Evolutionary conservation across 2,888 invertebrate species (phyloP).

Genomic region (Eilema caniola): DNA sequence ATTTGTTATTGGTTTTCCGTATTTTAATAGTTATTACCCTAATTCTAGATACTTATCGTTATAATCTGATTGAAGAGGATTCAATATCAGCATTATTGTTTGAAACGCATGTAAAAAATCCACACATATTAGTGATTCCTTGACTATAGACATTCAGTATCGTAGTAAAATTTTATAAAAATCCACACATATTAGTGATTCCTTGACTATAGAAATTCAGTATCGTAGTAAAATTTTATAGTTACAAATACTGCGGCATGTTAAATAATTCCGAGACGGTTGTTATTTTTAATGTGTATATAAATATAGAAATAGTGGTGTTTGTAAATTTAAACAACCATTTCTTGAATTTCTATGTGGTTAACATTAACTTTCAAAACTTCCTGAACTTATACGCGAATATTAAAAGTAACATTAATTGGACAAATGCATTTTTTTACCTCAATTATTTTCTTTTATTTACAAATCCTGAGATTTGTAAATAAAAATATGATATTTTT

Average conservation of each 20-base stretch:
- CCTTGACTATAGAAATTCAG: constrained; percentile 26
- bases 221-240: constrained; percentile 36
- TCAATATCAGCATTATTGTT: constrained; percentile 29
- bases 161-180: constrained; percentile 38
- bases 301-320: constrained; percentile 26
- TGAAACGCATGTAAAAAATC: constrained; percentile 28
- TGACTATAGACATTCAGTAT: constrained; percentile 26
- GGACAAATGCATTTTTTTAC: neutral
- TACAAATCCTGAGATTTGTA: no score
- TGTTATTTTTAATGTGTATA: constrained; percentile 34
- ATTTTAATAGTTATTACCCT: constrained; percentile 32
- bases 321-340: constrained; percentile 8
- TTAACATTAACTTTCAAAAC: neutral
- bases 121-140: constrained; percentile 30
- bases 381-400: neutral
- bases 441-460: no score
- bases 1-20: constrained; percentile 39
- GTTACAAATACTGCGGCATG: constrained; percentile 28
- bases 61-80: constrained; percentile 30
- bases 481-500: neutral
- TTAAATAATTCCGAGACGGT: constrained; percentile 23
- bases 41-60: constrained; percentile 22
- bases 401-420: no score
- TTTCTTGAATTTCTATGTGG: constrained; percentile 6
- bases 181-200: constrained; percentile 32